These are phyloP conservation scores for Bolinopsis microptera DNA, from an alignment of 37 sponge, comb jelly and placozoan species.

Conservation along the genomic window DNA sequence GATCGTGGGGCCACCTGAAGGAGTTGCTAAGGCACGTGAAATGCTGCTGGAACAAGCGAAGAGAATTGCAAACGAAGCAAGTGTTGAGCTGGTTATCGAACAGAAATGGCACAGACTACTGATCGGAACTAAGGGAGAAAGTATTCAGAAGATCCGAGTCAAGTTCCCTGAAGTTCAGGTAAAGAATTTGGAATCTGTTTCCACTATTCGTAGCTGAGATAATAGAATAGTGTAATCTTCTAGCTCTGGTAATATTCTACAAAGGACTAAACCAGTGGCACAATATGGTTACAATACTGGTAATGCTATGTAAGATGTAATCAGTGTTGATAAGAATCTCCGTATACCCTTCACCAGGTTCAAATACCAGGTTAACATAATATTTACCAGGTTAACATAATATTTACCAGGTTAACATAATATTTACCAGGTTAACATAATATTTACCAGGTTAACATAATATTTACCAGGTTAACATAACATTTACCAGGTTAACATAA, in stretches of 20 bases:
- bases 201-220: neutral
- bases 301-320: too few relatives aligned
- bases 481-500: too few relatives aligned
- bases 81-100: constrained; percentile 78
- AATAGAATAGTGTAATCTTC: neutral
- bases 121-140: constrained; percentile 85
- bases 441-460: too few relatives aligned
- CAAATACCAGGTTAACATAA: too few relatives aligned
- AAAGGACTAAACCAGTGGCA: too few relatives aligned
- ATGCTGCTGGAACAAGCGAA: constrained; percentile 18
- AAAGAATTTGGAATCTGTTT: neutral
- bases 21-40: neutral
- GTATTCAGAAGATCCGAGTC: constrained; percentile 75
- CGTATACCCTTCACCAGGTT: too few relatives aligned
- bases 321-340: too few relatives aligned
- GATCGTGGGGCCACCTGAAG: constrained; percentile 25
- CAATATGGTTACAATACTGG: too few relatives aligned
- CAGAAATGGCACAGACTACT: constrained; percentile 82
- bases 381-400: too few relatives aligned
- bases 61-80: constrained; percentile 75
- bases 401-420: too few relatives aligned
- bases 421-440: too few relatives aligned
- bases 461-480: too few relatives aligned
- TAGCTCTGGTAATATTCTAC: neutral
- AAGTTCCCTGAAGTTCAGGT: constrained; percentile 73